phyloP scores from a whole-genome alignment of 1,140 invertebrate genomes.

The Dreissena polymorpha region DNA sequence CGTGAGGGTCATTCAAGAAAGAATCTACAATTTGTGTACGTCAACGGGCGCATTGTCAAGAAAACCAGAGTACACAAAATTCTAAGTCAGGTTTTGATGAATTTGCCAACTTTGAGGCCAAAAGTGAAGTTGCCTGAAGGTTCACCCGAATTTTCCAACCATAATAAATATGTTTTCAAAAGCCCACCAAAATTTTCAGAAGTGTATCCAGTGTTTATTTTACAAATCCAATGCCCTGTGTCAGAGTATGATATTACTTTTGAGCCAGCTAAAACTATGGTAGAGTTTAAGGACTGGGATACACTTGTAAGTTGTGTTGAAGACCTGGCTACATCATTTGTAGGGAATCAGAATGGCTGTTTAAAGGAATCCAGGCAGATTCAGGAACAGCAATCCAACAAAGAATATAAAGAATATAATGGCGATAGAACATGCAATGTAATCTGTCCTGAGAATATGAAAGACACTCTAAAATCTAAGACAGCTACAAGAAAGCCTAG shows the following conservation, averaged over 20 bases:
- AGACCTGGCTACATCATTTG: slow-evolving; percentile 79
- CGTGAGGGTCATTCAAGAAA: slow-evolving; percentile 79
- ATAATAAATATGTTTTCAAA: slow-evolving; percentile 45
- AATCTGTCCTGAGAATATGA: slow-evolving; percentile 33
- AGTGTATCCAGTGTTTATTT: slow-evolving; percentile 82
- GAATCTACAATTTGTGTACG: slow-evolving; percentile 83
- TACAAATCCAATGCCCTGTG: slow-evolving; percentile 83
- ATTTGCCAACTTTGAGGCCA: slow-evolving; percentile 23
- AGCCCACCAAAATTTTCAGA: slow-evolving; percentile 75
- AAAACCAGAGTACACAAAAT: slow-evolving; percentile 82
- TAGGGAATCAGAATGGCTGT: slow-evolving; percentile 67
- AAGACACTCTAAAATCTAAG: slow-evolving; percentile 52
- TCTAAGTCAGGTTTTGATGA: slow-evolving; percentile 79
- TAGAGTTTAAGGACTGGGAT: slow-evolving; percentile 84
- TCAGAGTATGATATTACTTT: slow-evolving; percentile 82
- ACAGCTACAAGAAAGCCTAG: background rate
- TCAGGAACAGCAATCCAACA: background rate
- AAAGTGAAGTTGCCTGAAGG: slow-evolving; percentile 5
- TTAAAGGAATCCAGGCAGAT: slow-evolving; percentile 30
- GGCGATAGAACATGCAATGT: slow-evolving; percentile 13
- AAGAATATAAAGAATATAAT: background rate
- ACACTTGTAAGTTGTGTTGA: slow-evolving; percentile 81
- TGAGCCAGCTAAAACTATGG: slow-evolving; percentile 81
- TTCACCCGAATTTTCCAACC: slow-evolving; percentile 47
- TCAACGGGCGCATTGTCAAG: slow-evolving; percentile 83